A percentile compares a stretch with the other conserved stretches of the same genome.
These are phyloP conservation scores for Ailurus styani DNA, from an alignment of 2,113 vertebrate genomes.

Conservation along the genomic window DNA sequence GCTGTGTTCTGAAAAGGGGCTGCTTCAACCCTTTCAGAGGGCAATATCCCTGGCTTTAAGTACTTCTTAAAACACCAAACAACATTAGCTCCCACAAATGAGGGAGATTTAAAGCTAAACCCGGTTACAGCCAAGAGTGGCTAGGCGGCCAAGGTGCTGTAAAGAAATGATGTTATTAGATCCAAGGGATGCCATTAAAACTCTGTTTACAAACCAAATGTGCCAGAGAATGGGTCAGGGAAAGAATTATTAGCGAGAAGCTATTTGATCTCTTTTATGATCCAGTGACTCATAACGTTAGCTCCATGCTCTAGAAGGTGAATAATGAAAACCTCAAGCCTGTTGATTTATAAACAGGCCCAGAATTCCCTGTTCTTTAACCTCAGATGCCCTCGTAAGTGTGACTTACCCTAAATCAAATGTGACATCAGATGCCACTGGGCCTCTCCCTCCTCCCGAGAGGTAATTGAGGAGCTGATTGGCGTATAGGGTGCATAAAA, in stretches of 20 bases:
- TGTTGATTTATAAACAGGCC: slow-evolving; percentile 80
- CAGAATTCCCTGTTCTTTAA: slow-evolving; percentile 82
- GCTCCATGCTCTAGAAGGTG: slow-evolving; percentile 79
- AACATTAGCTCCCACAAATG: slow-evolving; percentile 77
- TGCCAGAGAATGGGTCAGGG: slow-evolving; percentile 83
- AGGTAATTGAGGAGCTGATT: slow-evolving; percentile 78
- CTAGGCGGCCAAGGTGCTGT: slow-evolving; percentile 71
- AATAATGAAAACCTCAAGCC: slow-evolving; percentile 83
- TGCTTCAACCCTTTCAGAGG: slow-evolving; percentile 57
- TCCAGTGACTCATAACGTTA: slow-evolving; percentile 80
- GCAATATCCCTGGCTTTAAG: slow-evolving; percentile 59
- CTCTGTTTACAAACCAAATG: slow-evolving; percentile 84
- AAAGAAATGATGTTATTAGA: slow-evolving; percentile 81
- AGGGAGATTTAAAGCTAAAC: slow-evolving; percentile 71
- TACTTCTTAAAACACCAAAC: slow-evolving; percentile 69
- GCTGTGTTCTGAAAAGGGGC: slow-evolving; percentile 53
- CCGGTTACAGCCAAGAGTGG: slow-evolving; percentile 54
- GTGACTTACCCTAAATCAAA: slow-evolving; percentile 83
- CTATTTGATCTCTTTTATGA: slow-evolving; percentile 87
- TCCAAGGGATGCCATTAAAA: slow-evolving; percentile 84
- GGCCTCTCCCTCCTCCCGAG: slow-evolving; percentile 66
- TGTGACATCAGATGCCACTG: slow-evolving; percentile 74
- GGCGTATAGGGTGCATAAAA: slow-evolving; percentile 73
- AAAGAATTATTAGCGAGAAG: slow-evolving; percentile 85
- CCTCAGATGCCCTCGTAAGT: slow-evolving; percentile 82